These are phyloP conservation scores for Myopa testacea DNA, from an alignment of 2,888 invertebrate species.

Conservation along the genomic window DNA sequence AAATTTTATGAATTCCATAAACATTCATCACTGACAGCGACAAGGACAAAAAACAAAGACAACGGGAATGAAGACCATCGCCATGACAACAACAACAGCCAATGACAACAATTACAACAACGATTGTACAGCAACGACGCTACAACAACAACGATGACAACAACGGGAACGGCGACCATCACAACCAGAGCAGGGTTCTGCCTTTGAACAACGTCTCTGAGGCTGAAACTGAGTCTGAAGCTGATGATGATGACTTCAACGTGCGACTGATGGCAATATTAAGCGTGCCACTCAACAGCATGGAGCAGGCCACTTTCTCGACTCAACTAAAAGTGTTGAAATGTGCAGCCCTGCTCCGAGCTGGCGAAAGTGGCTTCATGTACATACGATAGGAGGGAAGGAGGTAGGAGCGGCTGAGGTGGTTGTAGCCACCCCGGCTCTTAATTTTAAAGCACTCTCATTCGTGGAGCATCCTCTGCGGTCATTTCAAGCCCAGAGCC, in stretches of 20 bases:
- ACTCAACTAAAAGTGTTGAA: constrained; percentile 18
- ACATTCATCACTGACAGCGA: constrained; percentile 45
- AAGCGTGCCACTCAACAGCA: constrained; percentile 27
- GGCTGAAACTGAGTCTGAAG: neutral
- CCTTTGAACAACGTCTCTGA: neutral
- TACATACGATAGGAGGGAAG: neutral
- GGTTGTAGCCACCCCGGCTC: neutral
- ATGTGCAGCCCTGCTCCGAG: neutral
- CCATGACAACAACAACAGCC: constrained; percentile 6
- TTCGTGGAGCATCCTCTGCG: constrained; percentile 14
- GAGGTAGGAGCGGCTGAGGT: neutral
- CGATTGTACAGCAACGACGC: too few species aligned
- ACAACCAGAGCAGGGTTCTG: neutral
- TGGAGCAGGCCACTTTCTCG: constrained; percentile 12
- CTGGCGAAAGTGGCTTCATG: neutral
- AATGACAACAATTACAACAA: neutral
- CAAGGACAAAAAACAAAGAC: constrained; percentile 4
- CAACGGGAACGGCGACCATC: neutral
- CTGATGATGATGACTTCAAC: constrained; percentile 18
- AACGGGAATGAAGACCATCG: neutral
- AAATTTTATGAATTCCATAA: constrained; percentile 50
- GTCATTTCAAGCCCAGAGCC: constrained; percentile 13
- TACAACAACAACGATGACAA: neutral
- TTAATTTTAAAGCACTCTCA: neutral
- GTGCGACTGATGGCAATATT: constrained; percentile 36